Evolutionary conservation across 2,113 vertebrate species (phyloP).

Genomic region (Pomatorhinus ruficollis): DNA sequence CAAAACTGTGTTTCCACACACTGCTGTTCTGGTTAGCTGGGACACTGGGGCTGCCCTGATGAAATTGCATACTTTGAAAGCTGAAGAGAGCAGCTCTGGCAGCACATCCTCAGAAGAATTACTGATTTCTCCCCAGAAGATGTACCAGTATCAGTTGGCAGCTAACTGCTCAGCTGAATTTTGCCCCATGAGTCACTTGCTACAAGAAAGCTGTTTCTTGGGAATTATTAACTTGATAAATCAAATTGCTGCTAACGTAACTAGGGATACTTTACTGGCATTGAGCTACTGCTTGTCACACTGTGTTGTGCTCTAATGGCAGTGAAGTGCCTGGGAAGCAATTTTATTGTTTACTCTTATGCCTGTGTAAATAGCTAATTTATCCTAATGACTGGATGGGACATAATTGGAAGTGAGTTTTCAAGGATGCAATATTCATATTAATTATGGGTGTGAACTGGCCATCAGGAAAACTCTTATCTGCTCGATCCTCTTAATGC

Average conservation of each 20-base stretch:
- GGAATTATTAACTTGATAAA: background rate
- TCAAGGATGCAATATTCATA: background rate
- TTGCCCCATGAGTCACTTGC: background rate
- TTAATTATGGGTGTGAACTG: constrained; percentile 41
- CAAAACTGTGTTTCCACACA: background rate
- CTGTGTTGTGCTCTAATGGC: background rate
- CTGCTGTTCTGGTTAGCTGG: background rate
- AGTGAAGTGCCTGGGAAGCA: background rate
- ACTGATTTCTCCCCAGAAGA: background rate
- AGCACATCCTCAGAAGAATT: background rate
- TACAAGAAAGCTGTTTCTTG: background rate
- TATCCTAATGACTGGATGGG: background rate
- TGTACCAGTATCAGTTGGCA: background rate
- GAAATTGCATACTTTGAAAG: rapidly evolving
- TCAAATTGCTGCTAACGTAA: background rate
- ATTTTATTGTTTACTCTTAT: constrained; percentile 15
- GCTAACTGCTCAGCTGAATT: background rate
- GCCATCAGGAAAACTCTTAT: background rate
- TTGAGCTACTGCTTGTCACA: background rate
- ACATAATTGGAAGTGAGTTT: constrained; percentile 2
- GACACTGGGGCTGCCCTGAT: background rate
- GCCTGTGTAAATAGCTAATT: constrained; percentile 28
- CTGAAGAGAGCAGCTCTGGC: background rate
- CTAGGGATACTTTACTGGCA: background rate
- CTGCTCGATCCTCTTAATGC: background rate